phyloP scores from a whole-genome alignment of 2,113 vertebrate species.

The Arvicanthis niloticus region DNA sequence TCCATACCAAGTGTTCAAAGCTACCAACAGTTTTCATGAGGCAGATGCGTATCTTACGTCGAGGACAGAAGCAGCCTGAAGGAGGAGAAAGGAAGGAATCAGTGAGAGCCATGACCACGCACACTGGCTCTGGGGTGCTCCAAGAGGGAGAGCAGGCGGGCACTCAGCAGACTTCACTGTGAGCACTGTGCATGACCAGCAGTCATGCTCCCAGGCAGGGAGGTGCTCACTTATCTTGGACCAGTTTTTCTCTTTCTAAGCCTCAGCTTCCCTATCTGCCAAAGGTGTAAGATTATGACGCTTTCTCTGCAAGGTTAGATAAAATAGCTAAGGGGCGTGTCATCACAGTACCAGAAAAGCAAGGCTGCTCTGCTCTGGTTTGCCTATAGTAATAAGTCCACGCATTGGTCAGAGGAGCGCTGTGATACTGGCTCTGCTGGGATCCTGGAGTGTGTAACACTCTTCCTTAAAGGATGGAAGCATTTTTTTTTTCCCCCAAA shows the following conservation, averaged over 20 bases:
- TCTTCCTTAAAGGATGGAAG: background rate
- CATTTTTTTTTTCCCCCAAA: background rate
- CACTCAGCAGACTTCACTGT: fast-evolving
- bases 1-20: slow-evolving; percentile 87
- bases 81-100: slow-evolving; percentile 25
- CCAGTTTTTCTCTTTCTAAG: background rate
- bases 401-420: background rate
- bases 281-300: fast-evolving
- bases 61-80: slow-evolving; percentile 89
- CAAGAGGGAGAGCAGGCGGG: fast-evolving
- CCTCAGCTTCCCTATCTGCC: background rate
- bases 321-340: fast-evolving
- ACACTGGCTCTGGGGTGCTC: fast-evolving
- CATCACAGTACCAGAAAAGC: fast-evolving
- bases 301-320: background rate
- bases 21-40: slow-evolving; percentile 87
- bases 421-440: fast-evolving
- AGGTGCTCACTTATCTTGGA: fast-evolving
- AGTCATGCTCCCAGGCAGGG: fast-evolving
- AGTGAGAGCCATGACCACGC: background rate
- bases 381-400: fast-evolving
- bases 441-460: fast-evolving
- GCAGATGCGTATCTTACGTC: slow-evolving; percentile 90
- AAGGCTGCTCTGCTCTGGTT: fast-evolving
- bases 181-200: fast-evolving